Evolutionary conservation across 2,888 invertebrate genomes (phyloP).

Genomic region (Nemurella pictetii): DNA sequence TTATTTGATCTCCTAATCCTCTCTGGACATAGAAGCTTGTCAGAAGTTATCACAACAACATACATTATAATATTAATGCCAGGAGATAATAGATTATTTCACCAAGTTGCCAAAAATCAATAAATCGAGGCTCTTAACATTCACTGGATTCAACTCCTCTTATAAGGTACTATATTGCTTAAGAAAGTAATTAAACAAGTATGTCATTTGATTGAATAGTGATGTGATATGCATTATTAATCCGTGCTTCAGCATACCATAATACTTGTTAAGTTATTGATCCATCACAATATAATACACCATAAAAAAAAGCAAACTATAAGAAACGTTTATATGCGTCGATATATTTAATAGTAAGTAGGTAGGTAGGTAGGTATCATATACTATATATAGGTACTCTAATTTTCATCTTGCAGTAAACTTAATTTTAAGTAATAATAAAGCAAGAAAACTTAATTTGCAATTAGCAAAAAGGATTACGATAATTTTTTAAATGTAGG

Average conservation of each 20-base stretch:
- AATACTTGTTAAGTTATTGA: constrained; percentile 2
- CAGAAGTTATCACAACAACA: constrained; percentile 29
- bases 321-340: constrained; percentile 7
- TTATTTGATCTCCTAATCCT: background rate
- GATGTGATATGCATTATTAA: constrained; percentile 32
- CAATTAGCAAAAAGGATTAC: background rate
- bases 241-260: background rate
- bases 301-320: constrained; percentile 11
- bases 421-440: background rate
- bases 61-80: constrained; percentile 32
- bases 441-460: constrained; percentile 1
- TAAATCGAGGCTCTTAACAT: background rate
- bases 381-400: background rate
- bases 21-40: constrained; percentile 14
- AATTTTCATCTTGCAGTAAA: background rate
- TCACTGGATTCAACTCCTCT: background rate
- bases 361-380: background rate
- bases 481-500: background rate
- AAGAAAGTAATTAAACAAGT: constrained; percentile 7
- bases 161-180: constrained; percentile 5
- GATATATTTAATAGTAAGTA: background rate
- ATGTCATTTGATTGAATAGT: constrained; percentile 27
- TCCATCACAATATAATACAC: constrained; percentile 19
- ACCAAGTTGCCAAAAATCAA: constrained; percentile 20
- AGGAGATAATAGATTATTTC: constrained; percentile 24